These are phyloP conservation scores for Ceratitis capitata DNA, from an alignment of 1,140 invertebrate species.

Conservation along the genomic window DNA sequence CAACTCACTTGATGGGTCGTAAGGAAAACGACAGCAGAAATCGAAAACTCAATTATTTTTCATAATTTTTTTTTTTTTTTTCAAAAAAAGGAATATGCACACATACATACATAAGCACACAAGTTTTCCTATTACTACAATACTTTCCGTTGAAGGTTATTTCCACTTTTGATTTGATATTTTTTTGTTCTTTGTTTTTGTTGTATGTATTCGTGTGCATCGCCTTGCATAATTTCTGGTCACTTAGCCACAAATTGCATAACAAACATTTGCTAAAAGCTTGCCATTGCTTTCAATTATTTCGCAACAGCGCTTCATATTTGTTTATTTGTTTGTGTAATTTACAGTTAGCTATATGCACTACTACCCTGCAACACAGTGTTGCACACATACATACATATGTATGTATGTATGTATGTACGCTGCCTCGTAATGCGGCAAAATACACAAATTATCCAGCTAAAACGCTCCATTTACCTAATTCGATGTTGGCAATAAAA, in stretches of 20 bases:
- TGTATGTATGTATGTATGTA: no score
- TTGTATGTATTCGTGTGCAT: background rate
- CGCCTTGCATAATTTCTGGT: background rate
- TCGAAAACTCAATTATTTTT: no score
- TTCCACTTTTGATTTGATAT: no score
- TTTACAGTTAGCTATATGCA: background rate
- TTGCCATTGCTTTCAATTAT: background rate
- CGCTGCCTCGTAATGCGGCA: no score
- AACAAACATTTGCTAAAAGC: slow-evolving; percentile 25
- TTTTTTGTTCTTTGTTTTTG: no score
- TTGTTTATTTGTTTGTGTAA: background rate
- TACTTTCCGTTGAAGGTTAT: no score
- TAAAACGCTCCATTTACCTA: slow-evolving; percentile 27
- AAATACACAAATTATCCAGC: slow-evolving; percentile 1
- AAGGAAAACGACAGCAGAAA: no score
- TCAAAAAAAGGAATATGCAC: no score
- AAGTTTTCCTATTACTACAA: no score
- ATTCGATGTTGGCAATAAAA: slow-evolving; percentile 10
- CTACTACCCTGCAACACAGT: background rate
- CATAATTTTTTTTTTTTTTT: no score
- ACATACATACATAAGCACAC: no score
- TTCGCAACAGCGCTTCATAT: background rate
- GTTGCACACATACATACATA: background rate
- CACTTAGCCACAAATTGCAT: background rate
- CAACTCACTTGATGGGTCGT: background rate